These are phyloP conservation scores for Cassiopea andromeda DNA, from an alignment of 30 jellyfish, hydroid and myxozoan genomes.

Conservation along the genomic window DNA sequence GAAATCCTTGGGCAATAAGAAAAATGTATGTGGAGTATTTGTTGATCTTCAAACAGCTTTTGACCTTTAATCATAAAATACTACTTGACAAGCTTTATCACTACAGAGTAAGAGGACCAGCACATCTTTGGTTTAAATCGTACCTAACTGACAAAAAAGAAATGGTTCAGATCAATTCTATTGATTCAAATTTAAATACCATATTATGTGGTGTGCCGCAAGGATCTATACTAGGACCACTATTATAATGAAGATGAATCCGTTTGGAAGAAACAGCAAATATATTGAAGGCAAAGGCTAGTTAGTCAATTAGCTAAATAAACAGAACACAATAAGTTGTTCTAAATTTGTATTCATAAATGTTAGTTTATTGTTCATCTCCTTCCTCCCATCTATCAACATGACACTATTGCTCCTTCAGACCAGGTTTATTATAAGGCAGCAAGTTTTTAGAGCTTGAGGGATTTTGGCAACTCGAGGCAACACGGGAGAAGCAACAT, in stretches of 20 bases:
- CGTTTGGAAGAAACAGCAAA: no score
- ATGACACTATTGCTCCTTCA: background rate
- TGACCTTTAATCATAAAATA: slow-evolving; percentile 12
- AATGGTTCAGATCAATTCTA: background rate
- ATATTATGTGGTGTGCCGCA: slow-evolving; percentile 37
- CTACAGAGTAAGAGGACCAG: slow-evolving; percentile 23
- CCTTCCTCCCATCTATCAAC: background rate
- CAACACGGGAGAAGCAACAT: background rate
- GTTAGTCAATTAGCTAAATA: no score
- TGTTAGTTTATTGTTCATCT: background rate
- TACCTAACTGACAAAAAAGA: slow-evolving; percentile 16
- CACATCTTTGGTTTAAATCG: slow-evolving; percentile 10
- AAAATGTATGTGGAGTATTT: no score
- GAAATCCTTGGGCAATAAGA: no score
- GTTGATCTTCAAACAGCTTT: slow-evolving; percentile 25
- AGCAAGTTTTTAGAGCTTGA: background rate
- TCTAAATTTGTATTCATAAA: no score
- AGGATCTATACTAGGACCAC: slow-evolving; percentile 20
- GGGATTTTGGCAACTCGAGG: background rate
- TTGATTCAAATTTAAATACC: slow-evolving; percentile 13
- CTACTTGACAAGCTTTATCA: slow-evolving; percentile 18
- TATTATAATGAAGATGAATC: background rate
- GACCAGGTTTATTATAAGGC: background rate
- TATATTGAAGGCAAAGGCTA: no score
- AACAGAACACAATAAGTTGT: no score